Base-by-base conservation (phyloP, 2,113 vertebrate genomes). In the Eurystomus gularis region DNA sequence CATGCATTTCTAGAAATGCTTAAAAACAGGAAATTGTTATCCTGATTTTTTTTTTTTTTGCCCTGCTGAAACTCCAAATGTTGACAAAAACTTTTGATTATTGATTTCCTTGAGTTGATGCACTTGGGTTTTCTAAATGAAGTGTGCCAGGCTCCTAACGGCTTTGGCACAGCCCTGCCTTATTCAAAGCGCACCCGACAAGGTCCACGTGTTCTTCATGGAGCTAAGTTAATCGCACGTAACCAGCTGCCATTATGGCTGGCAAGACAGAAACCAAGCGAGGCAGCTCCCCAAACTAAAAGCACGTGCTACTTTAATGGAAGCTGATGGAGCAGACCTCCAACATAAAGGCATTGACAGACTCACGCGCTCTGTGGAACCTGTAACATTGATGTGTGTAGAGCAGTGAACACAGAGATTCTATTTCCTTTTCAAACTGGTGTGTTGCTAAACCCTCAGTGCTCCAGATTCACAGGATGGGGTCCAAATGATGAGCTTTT, bases 21-120 rank as follows among this genome's bases (percentile, higher is more conserved):
- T 96, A 66, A 96, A 94, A 96, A n/a, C 96, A 97, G 96, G 95
- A 93, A 94, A 92, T 61, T 19, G 33, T 90, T 52, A 71, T 71
- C 75, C 42, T 9, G 33, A n/a, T 48, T 26, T 19, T 23, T 37
- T 37, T n/a, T 37, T 37, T n/a, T 3, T 5, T 6, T 11, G 9
- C 4, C 60, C 49, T 72, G 44, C 62, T 73, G 35, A 92, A 95
- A 92, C 77, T 81, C 76, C 57, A 60, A 84, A 66, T 51, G 52
- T 78, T 81, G 85, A 90, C 88, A 60, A 44, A 60, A 86, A 58
- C 18, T 68, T 92, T 37, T 66, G 92, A 42, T 71, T 93, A 40
- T 88, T 29, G 11, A 44, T 92, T 88, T 96, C 49, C 93, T 66
- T 9, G 33, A 0, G 2, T 26, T 62, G 78, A 68, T 69, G 54